Evolutionary conservation across 2,797 vertebrate species (phyloP).

Genomic region (Nothura maculosa): DNA sequence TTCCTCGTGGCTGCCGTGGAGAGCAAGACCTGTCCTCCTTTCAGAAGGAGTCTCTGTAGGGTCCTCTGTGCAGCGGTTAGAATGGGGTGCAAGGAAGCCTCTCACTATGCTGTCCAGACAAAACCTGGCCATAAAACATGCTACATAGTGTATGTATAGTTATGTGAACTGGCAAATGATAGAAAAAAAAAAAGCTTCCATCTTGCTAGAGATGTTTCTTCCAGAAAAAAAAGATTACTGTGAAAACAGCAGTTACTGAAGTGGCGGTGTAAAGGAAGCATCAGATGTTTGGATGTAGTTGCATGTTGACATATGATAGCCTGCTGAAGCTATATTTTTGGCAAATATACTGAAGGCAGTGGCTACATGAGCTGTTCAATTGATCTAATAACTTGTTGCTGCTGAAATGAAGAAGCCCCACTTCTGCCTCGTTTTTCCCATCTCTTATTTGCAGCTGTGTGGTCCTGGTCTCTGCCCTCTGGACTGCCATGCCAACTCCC

Average conservation of each 20-base stretch:
- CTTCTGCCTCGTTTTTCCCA: background rate
- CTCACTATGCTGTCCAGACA: background rate
- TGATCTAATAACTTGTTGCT: constrained; percentile 1
- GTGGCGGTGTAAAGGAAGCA: background rate
- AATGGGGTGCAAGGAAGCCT: background rate
- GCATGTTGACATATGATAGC: background rate
- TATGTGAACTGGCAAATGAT: background rate
- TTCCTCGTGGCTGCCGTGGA: background rate
- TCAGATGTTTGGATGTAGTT: background rate
- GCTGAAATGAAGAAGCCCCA: background rate
- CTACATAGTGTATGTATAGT: background rate
- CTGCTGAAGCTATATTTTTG: background rate
- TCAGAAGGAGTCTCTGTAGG: background rate
- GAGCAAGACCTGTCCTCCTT: background rate
- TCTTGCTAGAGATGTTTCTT: background rate
- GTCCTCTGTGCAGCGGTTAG: background rate
- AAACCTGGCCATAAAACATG: background rate
- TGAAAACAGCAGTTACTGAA: background rate
- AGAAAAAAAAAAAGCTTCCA: background rate
- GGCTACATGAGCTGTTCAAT: background rate
- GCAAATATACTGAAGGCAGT: background rate
- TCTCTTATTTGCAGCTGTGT: background rate
- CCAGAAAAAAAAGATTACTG: background rate
- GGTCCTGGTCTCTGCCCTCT: background rate
- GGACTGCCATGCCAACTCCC: background rate